Evolutionary conservation across 1,140 invertebrate species (phyloP), one percentile per base, ranked within the genome.

Genomic region (Heliconius congener): DNA sequence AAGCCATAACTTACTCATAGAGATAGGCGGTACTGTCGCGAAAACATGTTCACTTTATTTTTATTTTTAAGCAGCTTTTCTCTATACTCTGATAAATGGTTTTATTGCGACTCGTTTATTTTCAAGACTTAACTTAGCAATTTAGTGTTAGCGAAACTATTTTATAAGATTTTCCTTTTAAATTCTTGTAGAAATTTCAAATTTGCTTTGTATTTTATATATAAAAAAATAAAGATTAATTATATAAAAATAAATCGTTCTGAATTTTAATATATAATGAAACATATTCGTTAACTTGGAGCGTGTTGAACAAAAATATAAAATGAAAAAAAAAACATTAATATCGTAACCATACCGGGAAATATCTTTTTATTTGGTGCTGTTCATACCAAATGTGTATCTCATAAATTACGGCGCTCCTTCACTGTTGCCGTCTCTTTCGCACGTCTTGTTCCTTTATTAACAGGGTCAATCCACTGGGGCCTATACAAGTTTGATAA

Each of bases 1-100:
- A 91, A 89, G 93, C 94, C 93, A 95, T 95, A 95, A 95, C 93
- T 95, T 94, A 95, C 94, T 95, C 94, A 95, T 95, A 94, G 91
- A 90, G 92, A 93, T 94, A 94, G 93, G 92, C 90, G 92, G 94
- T 91, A 94, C 90, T 88, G 90, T 94, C 90, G 90, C 91, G 88
- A 93, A 95, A 94, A 93, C 88, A 90, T 89, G 89, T 89, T 83
- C 88, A 82, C 84, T 87, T 90, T 86, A 87, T 86, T 88, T 88
- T 88, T 90, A 87, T 89, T 88, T 84, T 84, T 80, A 84, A 84
- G 66, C 81, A 80, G 73, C 77, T 81, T 82, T 81, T 79, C 82
- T 77, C 79, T 80, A 82, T 80, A 81, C 72, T 30, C 46, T 81
- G 79, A 81, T 81, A 81, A 77, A 81, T 73, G 42, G 71, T 73